These are phyloP conservation scores for Ochlodes sylvanus DNA, from an alignment of 2,888 invertebrate genomes.

Conservation along the genomic window DNA sequence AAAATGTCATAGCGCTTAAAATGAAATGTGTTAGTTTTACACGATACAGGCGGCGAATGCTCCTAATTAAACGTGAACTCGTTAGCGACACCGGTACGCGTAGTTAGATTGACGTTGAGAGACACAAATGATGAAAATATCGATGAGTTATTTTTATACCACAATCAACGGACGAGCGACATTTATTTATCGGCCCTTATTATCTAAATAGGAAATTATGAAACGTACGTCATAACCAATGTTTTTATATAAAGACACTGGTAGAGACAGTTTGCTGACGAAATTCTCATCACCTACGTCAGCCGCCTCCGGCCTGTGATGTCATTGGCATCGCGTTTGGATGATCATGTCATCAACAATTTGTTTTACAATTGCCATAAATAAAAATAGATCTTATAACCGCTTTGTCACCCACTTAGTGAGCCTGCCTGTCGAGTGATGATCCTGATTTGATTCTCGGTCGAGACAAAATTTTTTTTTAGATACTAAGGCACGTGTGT, in stretches of 20 bases:
- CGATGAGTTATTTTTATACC: constrained; percentile 56
- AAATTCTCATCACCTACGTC: constrained; percentile 63
- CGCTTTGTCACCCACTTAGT: too few relatives aligned
- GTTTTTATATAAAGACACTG: constrained; percentile 59
- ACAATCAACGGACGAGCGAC: constrained; percentile 48
- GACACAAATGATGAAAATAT: constrained; percentile 54
- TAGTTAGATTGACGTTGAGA: constrained; percentile 52
- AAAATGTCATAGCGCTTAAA: background rate
- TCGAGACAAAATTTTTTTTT: too few relatives aligned
- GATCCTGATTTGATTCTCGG: too few relatives aligned
- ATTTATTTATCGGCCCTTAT: constrained; percentile 64
- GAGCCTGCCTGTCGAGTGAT: too few relatives aligned
- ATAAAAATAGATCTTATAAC: background rate
- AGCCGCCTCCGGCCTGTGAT: constrained; percentile 52
- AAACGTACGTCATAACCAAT: constrained; percentile 47
- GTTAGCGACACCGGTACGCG: constrained; percentile 47
- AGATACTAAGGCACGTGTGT: too few relatives aligned
- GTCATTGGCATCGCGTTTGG: constrained; percentile 38
- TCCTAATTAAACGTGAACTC: constrained; percentile 36
- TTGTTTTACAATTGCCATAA: background rate
- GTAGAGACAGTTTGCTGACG: constrained; percentile 52
- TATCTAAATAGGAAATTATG: constrained; percentile 71
- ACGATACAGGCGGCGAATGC: background rate
- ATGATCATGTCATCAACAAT: constrained; percentile 33
- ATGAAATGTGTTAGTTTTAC: constrained; percentile 11